phyloP scores from a whole-genome alignment of 1,140 invertebrate genomes.

The Ceratosolen fusciceps region DNA sequence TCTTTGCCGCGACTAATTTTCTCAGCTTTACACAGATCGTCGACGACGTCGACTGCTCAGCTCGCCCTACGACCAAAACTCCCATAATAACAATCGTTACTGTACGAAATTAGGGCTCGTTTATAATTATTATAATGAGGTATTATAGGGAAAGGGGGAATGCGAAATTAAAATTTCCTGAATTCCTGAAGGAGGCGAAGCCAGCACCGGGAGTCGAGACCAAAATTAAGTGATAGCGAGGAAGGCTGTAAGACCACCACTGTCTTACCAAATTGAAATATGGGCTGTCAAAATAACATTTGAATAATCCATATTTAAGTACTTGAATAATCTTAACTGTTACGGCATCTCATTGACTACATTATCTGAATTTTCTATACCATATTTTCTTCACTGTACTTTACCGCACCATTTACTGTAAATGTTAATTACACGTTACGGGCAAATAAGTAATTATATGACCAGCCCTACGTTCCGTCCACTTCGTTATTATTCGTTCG shows the following conservation, averaged over 20 bases:
- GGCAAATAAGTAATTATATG: too few relatives aligned
- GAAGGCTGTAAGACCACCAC: neutral
- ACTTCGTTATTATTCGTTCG: too few relatives aligned
- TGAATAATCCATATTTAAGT: constrained; percentile 27
- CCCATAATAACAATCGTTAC: constrained; percentile 45
- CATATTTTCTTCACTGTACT: too few relatives aligned
- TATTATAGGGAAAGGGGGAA: constrained; percentile 9
- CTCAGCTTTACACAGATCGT: constrained; percentile 2
- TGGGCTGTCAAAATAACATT: neutral
- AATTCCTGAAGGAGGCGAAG: constrained; percentile 8
- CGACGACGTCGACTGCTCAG: neutral
- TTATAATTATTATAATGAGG: constrained; percentile 44
- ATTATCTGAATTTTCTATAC: too few relatives aligned
- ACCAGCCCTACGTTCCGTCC: too few relatives aligned
- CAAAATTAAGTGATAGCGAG: neutral
- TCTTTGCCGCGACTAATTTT: constrained; percentile 22
- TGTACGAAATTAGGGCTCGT: constrained; percentile 42
- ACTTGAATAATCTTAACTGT: neutral
- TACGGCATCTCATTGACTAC: neutral
- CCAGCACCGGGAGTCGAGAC: too few relatives aligned
- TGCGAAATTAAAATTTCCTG: constrained; percentile 23
- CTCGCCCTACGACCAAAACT: neutral
- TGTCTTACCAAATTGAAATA: neutral
- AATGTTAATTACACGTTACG: too few relatives aligned
- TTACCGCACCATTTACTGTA: too few relatives aligned